A percentile compares a stretch with the other conserved stretches of the same genome.
phyloP scores from a whole-genome alignment of 2,113 vertebrate genomes.

The Thunnus thynnus region DNA sequence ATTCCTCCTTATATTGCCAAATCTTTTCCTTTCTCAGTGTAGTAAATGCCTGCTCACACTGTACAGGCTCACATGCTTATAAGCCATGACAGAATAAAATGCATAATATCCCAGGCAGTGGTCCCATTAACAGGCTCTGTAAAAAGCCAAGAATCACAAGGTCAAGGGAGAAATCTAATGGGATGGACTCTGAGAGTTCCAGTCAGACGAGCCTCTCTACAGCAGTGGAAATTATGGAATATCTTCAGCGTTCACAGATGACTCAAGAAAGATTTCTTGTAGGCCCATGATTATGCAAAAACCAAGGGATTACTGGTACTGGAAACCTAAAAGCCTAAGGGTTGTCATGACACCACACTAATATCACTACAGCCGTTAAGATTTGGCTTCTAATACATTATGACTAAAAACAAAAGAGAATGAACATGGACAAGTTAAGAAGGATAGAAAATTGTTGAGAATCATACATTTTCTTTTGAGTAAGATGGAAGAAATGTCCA shows the following conservation, averaged over 20 bases:
- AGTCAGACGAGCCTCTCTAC: background rate
- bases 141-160: constrained; percentile 6
- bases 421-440: too few relatives aligned
- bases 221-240: constrained; percentile 35
- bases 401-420: too few relatives aligned
- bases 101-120: constrained; percentile 4
- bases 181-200: constrained; percentile 15
- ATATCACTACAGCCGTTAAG: constrained; percentile 1
- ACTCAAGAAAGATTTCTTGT: constrained; percentile 34
- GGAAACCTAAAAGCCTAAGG: constrained; percentile 45
- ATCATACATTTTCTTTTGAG: too few relatives aligned
- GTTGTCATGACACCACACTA: constrained; percentile 41
- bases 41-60: background rate
- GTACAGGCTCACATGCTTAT: background rate
- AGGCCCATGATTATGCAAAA: constrained; percentile 57
- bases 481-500: too few relatives aligned
- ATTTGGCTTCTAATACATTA: background rate
- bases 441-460: too few relatives aligned
- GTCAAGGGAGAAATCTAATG: constrained; percentile 30
- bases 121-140: constrained; percentile 8
- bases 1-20: constrained; percentile 16
- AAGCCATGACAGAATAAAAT: constrained; percentile 24
- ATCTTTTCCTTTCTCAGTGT: constrained; percentile 21
- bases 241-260: constrained; percentile 38
- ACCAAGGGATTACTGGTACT: constrained; percentile 46